Evolutionary conservation across 2,113 vertebrate genomes (phyloP).

Genomic region (Marmota flaviventris): DNA sequence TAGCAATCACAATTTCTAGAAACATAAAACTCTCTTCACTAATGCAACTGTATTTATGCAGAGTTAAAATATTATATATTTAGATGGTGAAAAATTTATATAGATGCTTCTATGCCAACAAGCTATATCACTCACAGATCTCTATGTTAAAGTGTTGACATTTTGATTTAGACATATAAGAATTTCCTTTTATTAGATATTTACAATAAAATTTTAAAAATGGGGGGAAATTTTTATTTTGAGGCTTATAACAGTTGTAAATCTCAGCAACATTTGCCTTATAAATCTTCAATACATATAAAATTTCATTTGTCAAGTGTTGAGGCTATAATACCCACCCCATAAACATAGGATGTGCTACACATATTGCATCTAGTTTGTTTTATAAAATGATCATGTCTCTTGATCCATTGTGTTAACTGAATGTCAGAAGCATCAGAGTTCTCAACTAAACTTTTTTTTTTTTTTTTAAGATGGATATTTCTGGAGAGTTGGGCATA

Average conservation of each 20-base stretch:
- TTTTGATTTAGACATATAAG: conserved; percentile 63
- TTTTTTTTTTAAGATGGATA: no score
- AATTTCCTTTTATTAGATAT: conserved; percentile 71
- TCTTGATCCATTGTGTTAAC: background rate
- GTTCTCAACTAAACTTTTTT: background rate
- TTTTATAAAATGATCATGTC: background rate
- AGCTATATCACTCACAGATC: background rate
- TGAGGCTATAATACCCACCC: background rate
- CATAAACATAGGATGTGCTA: background rate
- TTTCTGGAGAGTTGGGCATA: no score
- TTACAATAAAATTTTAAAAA: conserved; percentile 58
- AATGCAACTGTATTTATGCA: conserved; percentile 53
- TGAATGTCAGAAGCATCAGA: background rate
- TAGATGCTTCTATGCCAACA: conserved; percentile 35
- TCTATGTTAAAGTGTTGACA: conserved; percentile 33
- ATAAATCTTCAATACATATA: conserved; percentile 64
- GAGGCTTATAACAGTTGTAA: conserved; percentile 62
- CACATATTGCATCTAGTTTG: rapidly evolving
- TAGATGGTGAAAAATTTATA: conserved; percentile 64
- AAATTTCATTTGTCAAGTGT: conserved; percentile 64
- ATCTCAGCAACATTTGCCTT: conserved; percentile 59
- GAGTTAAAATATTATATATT: conserved; percentile 64
- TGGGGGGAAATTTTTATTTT: conserved; percentile 61
- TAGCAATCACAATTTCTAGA: conserved; percentile 53
- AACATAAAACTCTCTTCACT: conserved; percentile 67